Evolutionary conservation across 2,888 invertebrate genomes (phyloP).

Genomic region (Drosophila neotestacea): DNA sequence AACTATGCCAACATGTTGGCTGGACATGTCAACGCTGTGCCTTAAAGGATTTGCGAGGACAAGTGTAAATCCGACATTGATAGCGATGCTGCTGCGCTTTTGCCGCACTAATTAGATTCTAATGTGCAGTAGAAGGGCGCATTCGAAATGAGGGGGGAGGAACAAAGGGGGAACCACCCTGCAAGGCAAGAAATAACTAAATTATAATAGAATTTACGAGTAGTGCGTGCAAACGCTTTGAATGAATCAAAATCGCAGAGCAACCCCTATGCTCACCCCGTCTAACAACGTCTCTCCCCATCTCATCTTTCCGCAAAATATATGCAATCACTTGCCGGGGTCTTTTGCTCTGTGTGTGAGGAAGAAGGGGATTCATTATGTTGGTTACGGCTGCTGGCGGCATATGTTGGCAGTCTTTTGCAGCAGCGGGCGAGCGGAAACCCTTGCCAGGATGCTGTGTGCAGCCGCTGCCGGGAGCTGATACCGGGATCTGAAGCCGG

Average conservation of each 20-base stretch:
- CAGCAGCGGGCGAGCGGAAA: constrained; percentile 63
- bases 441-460: constrained; percentile 79
- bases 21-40: constrained; percentile 72
- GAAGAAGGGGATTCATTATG: constrained; percentile 51
- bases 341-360: neutral
- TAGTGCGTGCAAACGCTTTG: constrained; percentile 58
- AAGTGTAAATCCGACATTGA: constrained; percentile 70
- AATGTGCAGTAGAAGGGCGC: constrained; percentile 58
- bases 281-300: neutral
- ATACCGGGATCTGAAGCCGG: constrained; percentile 3
- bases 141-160: constrained; percentile 44
- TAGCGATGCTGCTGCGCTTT: constrained; percentile 59
- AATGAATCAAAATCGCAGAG: constrained; percentile 57
- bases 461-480: constrained; percentile 55
- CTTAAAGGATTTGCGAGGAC: constrained; percentile 69
- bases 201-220: constrained; percentile 80
- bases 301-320: constrained; percentile 30
- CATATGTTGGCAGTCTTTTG: constrained; percentile 74
- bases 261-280: constrained; percentile 52
- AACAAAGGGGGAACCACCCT: constrained; percentile 37
- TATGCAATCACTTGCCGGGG: constrained; percentile 45
- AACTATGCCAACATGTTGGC: constrained; percentile 69
- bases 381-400: constrained; percentile 67
- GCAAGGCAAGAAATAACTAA: constrained; percentile 67
- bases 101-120: constrained; percentile 79